Conservation (phyloP, 2,888 invertebrate genomes). For the Volucella inanis region DNA sequence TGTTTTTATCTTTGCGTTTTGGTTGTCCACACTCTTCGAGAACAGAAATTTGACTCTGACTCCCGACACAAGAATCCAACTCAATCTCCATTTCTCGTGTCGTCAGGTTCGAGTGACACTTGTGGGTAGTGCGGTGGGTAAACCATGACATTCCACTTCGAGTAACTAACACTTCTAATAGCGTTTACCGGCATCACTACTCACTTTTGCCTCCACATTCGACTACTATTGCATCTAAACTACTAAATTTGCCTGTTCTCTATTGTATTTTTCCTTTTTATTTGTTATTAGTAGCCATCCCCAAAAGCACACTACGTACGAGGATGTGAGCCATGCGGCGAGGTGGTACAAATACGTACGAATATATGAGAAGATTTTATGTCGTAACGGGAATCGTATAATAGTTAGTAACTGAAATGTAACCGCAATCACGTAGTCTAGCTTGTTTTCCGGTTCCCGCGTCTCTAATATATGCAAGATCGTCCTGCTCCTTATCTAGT, state of each 20-base stretch:
- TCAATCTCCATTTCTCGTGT: background rate
- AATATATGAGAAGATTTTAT: slow-evolving; percentile 63
- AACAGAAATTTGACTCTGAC: slow-evolving; percentile 20
- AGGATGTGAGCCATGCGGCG: background rate
- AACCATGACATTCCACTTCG: background rate
- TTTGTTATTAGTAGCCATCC: slow-evolving; percentile 62
- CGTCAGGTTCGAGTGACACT: slow-evolving; percentile 16
- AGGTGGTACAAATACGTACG: slow-evolving; percentile 43
- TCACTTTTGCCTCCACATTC: background rate
- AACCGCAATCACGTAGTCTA: slow-evolving; percentile 73
- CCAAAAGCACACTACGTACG: slow-evolving; percentile 22
- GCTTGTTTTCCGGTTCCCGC: slow-evolving; percentile 72
- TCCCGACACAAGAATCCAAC: slow-evolving; percentile 1
- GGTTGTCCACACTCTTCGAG: slow-evolving; percentile 41
- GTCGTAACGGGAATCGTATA: slow-evolving; percentile 65
- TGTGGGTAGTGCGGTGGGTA: slow-evolving; percentile 32
- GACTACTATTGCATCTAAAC: slow-evolving; percentile 31
- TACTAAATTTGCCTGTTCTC: slow-evolving; percentile 4
- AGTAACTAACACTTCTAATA: too few species aligned
- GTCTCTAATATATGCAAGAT: slow-evolving; percentile 47
- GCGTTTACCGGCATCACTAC: background rate
- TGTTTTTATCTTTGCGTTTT: slow-evolving; percentile 17
- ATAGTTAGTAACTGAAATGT: slow-evolving; percentile 74
- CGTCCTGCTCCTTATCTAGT: background rate
- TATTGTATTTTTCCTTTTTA: slow-evolving; percentile 39